Evolutionary conservation across 2,113 vertebrate species (phyloP).

Genomic region (Steatornis caripensis): DNA sequence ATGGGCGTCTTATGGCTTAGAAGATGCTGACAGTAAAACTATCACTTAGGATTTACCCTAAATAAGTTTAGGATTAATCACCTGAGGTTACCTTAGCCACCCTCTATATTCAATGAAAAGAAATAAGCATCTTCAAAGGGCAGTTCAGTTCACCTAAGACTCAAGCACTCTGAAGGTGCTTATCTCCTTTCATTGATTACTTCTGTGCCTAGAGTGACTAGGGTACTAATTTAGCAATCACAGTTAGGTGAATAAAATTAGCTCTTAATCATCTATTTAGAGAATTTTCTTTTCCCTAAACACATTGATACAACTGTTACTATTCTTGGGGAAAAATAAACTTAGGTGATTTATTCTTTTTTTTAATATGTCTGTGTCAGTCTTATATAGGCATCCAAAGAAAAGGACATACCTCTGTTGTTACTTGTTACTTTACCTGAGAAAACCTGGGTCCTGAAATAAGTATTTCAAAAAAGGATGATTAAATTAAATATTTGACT

Average conservation of each 20-base stretch:
- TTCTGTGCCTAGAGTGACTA: background rate
- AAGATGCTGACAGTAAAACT: background rate
- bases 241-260: background rate
- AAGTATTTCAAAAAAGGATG: background rate
- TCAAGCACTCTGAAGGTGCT: background rate
- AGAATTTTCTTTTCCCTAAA: background rate
- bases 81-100: background rate
- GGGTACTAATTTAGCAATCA: background rate
- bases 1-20: background rate
- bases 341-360: background rate
- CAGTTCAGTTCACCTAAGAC: background rate
- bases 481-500: background rate
- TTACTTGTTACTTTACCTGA: background rate
- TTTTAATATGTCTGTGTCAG: background rate
- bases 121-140: background rate
- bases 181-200: background rate
- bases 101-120: background rate
- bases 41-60: background rate
- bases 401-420: background rate
- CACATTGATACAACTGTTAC: background rate
- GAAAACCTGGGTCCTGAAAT: background rate
- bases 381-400: background rate
- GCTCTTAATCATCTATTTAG: background rate
- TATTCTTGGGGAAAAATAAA: background rate
- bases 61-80: background rate